These are phyloP conservation scores for Tetranychus truncatus DNA, from an alignment of 2,888 invertebrate species.

Conservation along the genomic window DNA sequence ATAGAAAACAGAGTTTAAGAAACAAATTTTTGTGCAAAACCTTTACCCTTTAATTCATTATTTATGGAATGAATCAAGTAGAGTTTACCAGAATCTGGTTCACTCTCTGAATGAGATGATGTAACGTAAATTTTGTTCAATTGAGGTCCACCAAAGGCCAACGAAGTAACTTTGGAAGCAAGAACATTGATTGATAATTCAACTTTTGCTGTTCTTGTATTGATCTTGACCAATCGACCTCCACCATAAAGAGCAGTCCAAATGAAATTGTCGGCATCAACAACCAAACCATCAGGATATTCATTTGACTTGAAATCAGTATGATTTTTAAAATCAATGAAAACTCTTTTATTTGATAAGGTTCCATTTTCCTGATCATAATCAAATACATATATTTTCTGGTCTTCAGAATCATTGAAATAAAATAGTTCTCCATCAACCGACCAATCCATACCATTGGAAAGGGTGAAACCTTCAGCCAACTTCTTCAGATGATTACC, in stretches of 20 bases:
- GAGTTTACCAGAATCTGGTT: background rate
- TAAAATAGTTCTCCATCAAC: conserved; percentile 12
- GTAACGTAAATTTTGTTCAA: conserved; percentile 16
- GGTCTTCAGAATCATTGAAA: conserved; percentile 19
- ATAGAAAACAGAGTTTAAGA: background rate
- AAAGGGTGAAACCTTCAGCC: conserved; percentile 11
- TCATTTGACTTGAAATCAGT: conserved; percentile 9
- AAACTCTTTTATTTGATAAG: conserved; percentile 13
- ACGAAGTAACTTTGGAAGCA: conserved; percentile 13
- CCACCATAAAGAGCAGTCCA: conserved; percentile 18
- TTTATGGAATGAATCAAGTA: background rate
- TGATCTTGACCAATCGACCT: conserved; percentile 15
- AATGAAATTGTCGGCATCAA: conserved; percentile 9
- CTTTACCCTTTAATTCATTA: background rate
- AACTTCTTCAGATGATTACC: conserved; percentile 3
- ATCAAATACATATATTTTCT: conserved; percentile 19
- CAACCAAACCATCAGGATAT: conserved; percentile 19
- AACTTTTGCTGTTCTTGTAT: conserved; percentile 1
- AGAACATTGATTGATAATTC: conserved; percentile 11
- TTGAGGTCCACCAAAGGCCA: conserved; percentile 16
- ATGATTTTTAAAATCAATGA: conserved; percentile 10
- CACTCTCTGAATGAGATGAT: background rate
- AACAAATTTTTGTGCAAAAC: background rate
- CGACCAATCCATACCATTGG: conserved; percentile 20
- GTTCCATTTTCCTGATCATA: conserved; percentile 14